These are phyloP conservation scores for Latheticus oryzae DNA, from an alignment of 2,888 invertebrate genomes.

Conservation along the genomic window DNA sequence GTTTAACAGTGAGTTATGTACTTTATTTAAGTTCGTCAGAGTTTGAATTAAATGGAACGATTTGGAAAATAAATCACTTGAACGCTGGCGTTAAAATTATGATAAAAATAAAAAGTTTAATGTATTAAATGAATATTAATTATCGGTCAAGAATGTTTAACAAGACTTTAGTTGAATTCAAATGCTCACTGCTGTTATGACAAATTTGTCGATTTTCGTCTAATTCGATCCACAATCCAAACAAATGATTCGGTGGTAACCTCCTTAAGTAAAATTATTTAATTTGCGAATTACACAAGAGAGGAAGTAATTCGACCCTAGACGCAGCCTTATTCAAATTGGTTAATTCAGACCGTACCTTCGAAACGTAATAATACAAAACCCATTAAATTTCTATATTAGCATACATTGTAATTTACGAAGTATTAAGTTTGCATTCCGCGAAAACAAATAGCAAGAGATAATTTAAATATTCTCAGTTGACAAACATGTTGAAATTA, in stretches of 20 bases:
- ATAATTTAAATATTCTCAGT: slow-evolving; percentile 37
- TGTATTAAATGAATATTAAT: too few relatives aligned
- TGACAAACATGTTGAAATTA: slow-evolving; percentile 33
- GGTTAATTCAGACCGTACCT: slow-evolving; percentile 59
- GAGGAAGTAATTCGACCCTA: slow-evolving; percentile 53
- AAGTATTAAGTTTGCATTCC: slow-evolving; percentile 56
- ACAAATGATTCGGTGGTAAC: slow-evolving; percentile 33
- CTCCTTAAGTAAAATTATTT: slow-evolving; percentile 43
- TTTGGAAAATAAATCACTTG: slow-evolving; percentile 29
- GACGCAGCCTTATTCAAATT: slow-evolving; percentile 61
- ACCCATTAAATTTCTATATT: slow-evolving; percentile 63
- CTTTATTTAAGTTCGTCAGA: slow-evolving; percentile 20
- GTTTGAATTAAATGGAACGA: slow-evolving; percentile 29
- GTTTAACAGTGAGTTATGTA: slow-evolving; percentile 23
- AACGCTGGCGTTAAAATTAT: slow-evolving; percentile 30
- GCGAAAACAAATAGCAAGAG: slow-evolving; percentile 49
- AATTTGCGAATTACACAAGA: slow-evolving; percentile 40
- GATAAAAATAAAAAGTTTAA: slow-evolving; percentile 22
- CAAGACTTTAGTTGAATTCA: slow-evolving; percentile 18
- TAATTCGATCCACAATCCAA: slow-evolving; percentile 24
- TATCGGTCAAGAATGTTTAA: slow-evolving; percentile 4
- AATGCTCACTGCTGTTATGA: slow-evolving; percentile 14
- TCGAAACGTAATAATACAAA: slow-evolving; percentile 61
- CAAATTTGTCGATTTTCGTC: slow-evolving; percentile 8
- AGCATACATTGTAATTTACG: slow-evolving; percentile 61